A percentile compares a stretch with the other conserved stretches of the same genome.
Conservation (phyloP, 1,140 invertebrate species). For the Tyrophagus putrescentiae region DNA sequence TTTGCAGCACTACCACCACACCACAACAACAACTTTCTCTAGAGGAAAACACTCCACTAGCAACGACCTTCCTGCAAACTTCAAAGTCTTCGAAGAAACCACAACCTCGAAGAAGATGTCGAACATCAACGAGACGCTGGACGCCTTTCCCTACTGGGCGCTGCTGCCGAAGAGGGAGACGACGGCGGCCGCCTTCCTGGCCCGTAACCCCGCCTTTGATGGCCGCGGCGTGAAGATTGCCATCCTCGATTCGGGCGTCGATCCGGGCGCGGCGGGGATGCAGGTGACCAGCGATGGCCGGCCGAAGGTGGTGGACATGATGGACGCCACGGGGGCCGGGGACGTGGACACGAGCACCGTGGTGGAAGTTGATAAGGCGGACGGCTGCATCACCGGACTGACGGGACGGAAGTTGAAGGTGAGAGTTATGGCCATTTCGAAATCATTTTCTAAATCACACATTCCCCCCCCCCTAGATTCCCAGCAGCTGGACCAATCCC, state of each 20-base stretch:
- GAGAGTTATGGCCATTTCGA: constrained; percentile 27
- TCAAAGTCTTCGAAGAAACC: too few species aligned
- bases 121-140: neutral
- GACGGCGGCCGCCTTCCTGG: constrained; percentile 66
- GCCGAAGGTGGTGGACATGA: constrained; percentile 82
- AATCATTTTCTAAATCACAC: constrained; percentile 1
- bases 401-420: constrained; percentile 77
- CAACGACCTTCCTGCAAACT: too few species aligned
- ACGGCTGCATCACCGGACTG: constrained; percentile 63
- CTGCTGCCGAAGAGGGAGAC: constrained; percentile 92
- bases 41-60: too few species aligned
- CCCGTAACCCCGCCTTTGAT: constrained; percentile 82
- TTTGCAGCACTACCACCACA: too few species aligned
- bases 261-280: constrained; percentile 81
- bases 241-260: constrained; percentile 92
- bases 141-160: constrained; percentile 60
- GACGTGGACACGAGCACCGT: constrained; percentile 78
- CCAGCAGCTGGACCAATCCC: constrained; percentile 64
- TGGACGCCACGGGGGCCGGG: constrained; percentile 85
- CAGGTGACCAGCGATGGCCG: constrained; percentile 81
- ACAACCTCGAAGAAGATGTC: constrained; percentile 12
- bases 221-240: constrained; percentile 79
- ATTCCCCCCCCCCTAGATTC: constrained; percentile 48
- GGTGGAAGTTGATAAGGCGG: constrained; percentile 50
- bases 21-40: too few species aligned